Evolutionary conservation across 2,797 vertebrate genomes (phyloP).

Genomic region (Micrastur ruficollis): DNA sequence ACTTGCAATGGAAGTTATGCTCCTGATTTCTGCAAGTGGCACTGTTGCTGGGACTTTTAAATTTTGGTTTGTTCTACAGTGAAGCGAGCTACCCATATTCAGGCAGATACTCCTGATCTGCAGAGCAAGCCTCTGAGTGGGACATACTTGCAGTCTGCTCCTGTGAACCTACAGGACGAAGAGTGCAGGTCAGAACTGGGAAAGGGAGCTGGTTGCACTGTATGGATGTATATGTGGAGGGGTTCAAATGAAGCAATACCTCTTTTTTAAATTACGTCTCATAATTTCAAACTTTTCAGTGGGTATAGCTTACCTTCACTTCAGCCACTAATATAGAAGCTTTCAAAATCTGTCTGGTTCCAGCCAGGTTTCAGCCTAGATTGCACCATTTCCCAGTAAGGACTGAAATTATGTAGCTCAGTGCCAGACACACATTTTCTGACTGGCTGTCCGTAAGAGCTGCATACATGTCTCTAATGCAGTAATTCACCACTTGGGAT

Average conservation of each 20-base stretch:
- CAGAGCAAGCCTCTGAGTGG: neutral
- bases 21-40: neutral
- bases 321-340: neutral
- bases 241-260: neutral
- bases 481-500: neutral
- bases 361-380: neutral
- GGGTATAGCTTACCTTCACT: neutral
- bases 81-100: accelerated
- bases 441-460: neutral
- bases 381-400: neutral
- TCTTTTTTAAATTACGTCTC: neutral
- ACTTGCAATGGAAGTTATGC: neutral
- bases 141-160: neutral
- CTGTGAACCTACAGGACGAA: neutral
- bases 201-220: neutral
- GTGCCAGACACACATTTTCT: neutral
- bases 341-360: neutral
- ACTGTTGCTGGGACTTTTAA: neutral
- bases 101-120: neutral
- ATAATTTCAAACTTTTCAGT: neutral
- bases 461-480: neutral
- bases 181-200: neutral
- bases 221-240: accelerated
- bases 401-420: neutral
- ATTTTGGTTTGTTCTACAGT: neutral